Percentiles rank a stretch among this genome's conserved stretches.
Evolutionary conservation across 2,113 vertebrate genomes (phyloP).

Genomic region (Sturnus vulgaris): DNA sequence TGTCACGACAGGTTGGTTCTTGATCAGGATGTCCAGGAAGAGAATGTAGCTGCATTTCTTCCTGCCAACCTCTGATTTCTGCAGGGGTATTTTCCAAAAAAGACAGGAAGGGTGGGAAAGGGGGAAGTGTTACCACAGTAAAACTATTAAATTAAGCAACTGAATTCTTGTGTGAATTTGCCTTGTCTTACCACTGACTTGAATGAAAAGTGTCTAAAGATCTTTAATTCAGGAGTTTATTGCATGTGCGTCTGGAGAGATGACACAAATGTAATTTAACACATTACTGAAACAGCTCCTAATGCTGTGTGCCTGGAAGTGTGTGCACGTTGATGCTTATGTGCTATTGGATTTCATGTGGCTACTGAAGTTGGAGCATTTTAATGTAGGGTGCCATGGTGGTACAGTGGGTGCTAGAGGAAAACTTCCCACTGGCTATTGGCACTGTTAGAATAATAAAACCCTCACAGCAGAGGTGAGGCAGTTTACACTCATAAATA

Average conservation of each 20-base stretch:
- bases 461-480: not conserved
- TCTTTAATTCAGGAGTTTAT: not conserved
- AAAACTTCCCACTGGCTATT: not conserved
- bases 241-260: not conserved
- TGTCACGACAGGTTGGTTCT: fast-evolving
- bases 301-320: not conserved
- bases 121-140: not conserved
- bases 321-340: not conserved
- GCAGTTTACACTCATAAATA: not conserved
- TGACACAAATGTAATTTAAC: not conserved
- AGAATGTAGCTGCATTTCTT: not conserved
- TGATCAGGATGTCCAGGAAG: not conserved
- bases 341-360: not conserved
- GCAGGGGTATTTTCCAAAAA: not conserved
- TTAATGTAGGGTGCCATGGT: fast-evolving
- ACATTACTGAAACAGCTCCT: not conserved
- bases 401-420: not conserved
- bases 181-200: not conserved
- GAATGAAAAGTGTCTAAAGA: not conserved
- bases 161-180: not conserved
- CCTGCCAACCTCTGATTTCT: not conserved
- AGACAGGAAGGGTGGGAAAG: not conserved
- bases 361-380: not conserved
- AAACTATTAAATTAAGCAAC: not conserved
- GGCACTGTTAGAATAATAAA: not conserved